These are phyloP conservation scores for Myrmecophaga tridactyla DNA, from an alignment of 2,113 vertebrate species.

Conservation along the genomic window DNA sequence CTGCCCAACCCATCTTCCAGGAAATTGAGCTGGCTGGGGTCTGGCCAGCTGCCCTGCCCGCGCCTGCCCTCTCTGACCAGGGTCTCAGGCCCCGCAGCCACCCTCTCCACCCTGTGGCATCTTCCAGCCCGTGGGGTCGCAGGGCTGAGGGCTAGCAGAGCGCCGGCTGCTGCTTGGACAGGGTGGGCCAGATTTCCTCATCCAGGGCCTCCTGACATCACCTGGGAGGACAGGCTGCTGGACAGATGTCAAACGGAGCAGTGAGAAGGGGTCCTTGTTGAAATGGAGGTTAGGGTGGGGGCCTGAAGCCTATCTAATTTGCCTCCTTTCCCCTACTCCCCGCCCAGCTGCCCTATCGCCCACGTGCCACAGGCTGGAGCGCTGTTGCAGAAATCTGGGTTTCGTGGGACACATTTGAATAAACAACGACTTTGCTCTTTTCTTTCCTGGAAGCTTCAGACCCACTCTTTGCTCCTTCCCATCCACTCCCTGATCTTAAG, in stretches of 20 bases:
- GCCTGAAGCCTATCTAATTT: background rate
- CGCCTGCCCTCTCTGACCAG: background rate
- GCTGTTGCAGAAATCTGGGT: background rate
- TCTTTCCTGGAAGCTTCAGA: background rate
- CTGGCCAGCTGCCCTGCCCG: background rate
- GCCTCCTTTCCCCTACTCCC: background rate
- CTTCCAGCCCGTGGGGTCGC: background rate
- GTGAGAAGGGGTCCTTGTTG: background rate
- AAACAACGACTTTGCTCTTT: background rate
- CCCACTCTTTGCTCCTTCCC: background rate
- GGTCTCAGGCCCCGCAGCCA: background rate
- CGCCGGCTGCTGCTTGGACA: background rate
- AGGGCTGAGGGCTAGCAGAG: background rate
- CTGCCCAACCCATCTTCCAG: conserved; percentile 32
- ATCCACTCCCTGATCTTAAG: too few relatives aligned
- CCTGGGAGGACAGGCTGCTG: background rate
- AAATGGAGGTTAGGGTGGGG: background rate
- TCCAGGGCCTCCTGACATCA: too few relatives aligned
- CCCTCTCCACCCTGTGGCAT: background rate
- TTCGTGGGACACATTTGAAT: background rate
- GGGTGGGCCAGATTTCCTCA: background rate
- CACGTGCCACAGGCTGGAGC: too few relatives aligned
- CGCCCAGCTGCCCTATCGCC: too few relatives aligned
- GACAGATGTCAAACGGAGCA: background rate
- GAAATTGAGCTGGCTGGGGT: conserved; percentile 39